Evolutionary conservation across 2,113 vertebrate genomes (phyloP).

Genomic region (Notothenia coriiceps): DNA sequence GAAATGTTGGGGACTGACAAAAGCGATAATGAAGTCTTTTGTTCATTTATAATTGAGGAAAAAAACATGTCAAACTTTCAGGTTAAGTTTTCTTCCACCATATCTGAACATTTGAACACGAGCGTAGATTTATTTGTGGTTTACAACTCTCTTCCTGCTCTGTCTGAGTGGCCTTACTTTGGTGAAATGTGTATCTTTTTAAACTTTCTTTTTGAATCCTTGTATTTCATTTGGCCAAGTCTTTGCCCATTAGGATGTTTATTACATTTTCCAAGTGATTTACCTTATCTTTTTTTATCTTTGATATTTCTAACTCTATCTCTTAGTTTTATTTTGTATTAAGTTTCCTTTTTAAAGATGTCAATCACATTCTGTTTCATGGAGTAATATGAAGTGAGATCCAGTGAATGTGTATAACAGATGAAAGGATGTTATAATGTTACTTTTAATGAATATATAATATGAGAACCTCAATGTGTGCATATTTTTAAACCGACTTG

Average conservation of each 20-base stretch:
- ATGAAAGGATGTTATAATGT: slow-evolving; percentile 32
- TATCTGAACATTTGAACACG: slow-evolving; percentile 19
- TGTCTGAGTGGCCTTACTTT: slow-evolving; percentile 78
- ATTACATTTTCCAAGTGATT: slow-evolving; percentile 37
- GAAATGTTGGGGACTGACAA: background rate
- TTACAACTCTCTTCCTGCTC: slow-evolving; percentile 48
- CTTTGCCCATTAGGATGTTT: slow-evolving; percentile 32
- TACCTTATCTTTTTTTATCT: slow-evolving; percentile 38
- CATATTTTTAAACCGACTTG: slow-evolving; percentile 35
- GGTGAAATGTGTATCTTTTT: slow-evolving; percentile 5
- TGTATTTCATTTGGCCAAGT: slow-evolving; percentile 41
- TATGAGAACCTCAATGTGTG: slow-evolving; percentile 21
- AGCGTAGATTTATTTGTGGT: slow-evolving; percentile 34
- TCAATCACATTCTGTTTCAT: slow-evolving; percentile 12
- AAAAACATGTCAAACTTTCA: slow-evolving; percentile 27
- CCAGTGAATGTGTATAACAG: slow-evolving; percentile 28
- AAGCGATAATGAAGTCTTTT: background rate
- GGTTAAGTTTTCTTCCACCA: slow-evolving; percentile 26
- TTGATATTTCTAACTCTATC: slow-evolving; percentile 5
- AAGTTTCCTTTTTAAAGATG: slow-evolving; percentile 17
- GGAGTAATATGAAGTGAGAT: slow-evolving; percentile 1
- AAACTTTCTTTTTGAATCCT: slow-evolving; percentile 3
- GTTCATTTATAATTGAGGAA: background rate
- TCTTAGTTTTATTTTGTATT: slow-evolving; percentile 21
- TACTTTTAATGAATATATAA: slow-evolving; percentile 14